Conservation (phyloP, 2,113 vertebrate species). For the Amphiprion ocellaris region DNA sequence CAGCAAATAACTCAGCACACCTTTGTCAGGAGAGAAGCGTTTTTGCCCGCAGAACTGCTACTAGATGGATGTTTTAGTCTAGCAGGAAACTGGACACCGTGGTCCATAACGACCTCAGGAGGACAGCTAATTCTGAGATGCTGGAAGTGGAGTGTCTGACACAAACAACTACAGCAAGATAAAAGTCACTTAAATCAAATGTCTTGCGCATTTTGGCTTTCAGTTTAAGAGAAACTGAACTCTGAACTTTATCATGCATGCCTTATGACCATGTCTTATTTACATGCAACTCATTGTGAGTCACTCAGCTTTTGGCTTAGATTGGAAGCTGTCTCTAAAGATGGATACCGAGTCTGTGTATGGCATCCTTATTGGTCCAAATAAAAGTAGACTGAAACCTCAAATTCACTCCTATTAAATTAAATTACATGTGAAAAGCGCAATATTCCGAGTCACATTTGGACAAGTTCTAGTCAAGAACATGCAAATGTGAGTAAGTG, state of each 20-base stretch:
- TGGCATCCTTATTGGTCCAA: slow-evolving; percentile 22
- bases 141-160: slow-evolving; percentile 39
- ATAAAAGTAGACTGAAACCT: background rate
- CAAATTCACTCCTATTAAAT: background rate
- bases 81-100: slow-evolving; percentile 62
- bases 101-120: slow-evolving; percentile 45
- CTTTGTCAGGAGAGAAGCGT: slow-evolving; percentile 26
- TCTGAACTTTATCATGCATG: slow-evolving; percentile 23
- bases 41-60: slow-evolving; percentile 30
- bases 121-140: slow-evolving; percentile 49
- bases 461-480: slow-evolving; percentile 38
- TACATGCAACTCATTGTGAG: slow-evolving; percentile 27
- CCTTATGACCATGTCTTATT: slow-evolving; percentile 44
- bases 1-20: slow-evolving; percentile 34
- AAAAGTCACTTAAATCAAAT: slow-evolving; percentile 40
- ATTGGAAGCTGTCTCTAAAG: background rate
- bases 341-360: background rate
- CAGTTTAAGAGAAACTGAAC: slow-evolving; percentile 30
- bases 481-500: slow-evolving; percentile 40
- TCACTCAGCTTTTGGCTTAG: slow-evolving; percentile 23
- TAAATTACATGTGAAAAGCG: background rate
- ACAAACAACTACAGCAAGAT: slow-evolving; percentile 15
- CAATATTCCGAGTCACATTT: slow-evolving; percentile 17
- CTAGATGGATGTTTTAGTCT: slow-evolving; percentile 58
- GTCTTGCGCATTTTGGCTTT: slow-evolving; percentile 31